Evolutionary conservation across 30 jellyfish, hydroid and myxozoan species (phyloP).

Genomic region (Turritopsis dohrnii): DNA sequence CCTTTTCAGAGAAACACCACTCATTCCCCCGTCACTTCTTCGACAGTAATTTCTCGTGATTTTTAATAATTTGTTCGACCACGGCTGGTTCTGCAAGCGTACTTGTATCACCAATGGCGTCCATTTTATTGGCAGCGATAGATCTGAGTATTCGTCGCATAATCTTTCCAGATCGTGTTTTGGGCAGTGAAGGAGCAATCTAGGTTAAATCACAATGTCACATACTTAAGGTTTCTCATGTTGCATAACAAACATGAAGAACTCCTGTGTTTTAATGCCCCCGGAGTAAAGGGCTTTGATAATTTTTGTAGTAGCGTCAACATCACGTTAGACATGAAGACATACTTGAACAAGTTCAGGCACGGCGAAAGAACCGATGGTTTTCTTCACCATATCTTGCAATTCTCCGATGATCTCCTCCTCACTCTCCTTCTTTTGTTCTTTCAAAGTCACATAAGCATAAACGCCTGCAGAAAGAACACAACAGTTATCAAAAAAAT

Average conservation of each 20-base stretch:
- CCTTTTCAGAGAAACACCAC: too few relatives aligned
- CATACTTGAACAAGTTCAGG: conserved; percentile 90
- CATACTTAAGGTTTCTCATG: too few relatives aligned
- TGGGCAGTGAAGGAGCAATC: conserved; percentile 93
- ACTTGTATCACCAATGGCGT: conserved; percentile 84
- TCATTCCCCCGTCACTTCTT: not conserved
- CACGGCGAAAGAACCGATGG: conserved; percentile 87
- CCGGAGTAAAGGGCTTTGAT: too few relatives aligned
- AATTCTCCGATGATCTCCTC: conserved; percentile 57
- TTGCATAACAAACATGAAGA: too few relatives aligned
- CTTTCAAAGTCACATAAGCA: conserved; percentile 90
- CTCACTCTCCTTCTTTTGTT: conserved; percentile 36
- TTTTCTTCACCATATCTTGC: conserved; percentile 75
- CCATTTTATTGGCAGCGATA: conserved; percentile 78
- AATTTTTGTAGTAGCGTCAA: too few relatives aligned
- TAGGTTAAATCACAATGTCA: not conserved
- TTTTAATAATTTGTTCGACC: conserved; percentile 66
- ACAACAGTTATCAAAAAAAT: too few relatives aligned
- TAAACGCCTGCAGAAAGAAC: conserved; percentile 78
- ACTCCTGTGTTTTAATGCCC: too few relatives aligned
- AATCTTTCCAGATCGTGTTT: conserved; percentile 92
- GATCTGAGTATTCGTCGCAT: conserved; percentile 94
- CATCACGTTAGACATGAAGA: too few relatives aligned
- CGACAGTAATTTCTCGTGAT: conserved; percentile 55
- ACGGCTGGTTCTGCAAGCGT: conserved; percentile 93